Evolutionary conservation across 2,797 vertebrate genomes (phyloP).

Genomic region (Ispidina lecontei): DNA sequence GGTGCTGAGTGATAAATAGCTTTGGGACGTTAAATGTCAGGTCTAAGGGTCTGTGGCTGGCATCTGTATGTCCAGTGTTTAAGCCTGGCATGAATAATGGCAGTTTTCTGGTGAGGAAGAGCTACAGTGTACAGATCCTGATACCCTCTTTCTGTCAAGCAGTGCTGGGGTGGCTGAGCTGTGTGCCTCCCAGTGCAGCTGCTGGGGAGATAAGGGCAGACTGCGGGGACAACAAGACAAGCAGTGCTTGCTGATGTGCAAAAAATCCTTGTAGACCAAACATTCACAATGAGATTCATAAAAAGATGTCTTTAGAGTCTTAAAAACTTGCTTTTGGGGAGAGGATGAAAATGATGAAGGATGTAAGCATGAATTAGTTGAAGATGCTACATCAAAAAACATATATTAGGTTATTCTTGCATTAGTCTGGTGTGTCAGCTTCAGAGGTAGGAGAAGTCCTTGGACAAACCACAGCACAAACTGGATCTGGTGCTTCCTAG

Average conservation of each 20-base stretch:
- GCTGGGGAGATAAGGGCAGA: background rate
- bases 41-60: conserved; percentile 2
- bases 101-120: background rate
- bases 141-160: background rate
- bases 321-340: background rate
- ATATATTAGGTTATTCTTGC: rapidly evolving
- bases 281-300: background rate
- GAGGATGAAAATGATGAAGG: background rate
- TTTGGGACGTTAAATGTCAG: conserved; percentile 44
- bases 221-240: background rate
- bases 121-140: background rate
- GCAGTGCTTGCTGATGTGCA: rapidly evolving
- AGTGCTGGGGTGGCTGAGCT: background rate
- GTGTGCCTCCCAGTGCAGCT: rapidly evolving
- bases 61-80: background rate
- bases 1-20: conserved; percentile 56
- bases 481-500: background rate
- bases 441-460: background rate
- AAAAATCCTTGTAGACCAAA: rapidly evolving
- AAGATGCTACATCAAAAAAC: background rate
- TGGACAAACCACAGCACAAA: background rate
- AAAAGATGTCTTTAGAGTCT: background rate
- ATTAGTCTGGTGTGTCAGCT: background rate
- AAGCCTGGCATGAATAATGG: background rate
- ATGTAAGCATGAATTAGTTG: background rate